Conservation (phyloP, 92 coral and sea anemone genomes). For the Zoanthus sociatus region DNA sequence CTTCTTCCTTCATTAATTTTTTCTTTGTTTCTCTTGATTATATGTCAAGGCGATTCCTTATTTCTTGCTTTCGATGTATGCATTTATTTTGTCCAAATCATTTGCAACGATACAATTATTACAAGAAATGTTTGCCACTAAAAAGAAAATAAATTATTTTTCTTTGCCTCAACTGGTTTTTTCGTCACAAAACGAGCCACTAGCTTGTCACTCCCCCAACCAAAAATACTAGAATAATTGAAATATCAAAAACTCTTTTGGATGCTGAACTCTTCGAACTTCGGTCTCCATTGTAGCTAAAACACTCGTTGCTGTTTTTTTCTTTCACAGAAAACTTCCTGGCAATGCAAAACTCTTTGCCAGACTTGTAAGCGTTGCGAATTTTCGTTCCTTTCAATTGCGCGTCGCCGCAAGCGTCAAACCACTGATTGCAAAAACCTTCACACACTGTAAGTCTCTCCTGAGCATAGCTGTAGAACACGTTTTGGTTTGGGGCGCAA, state of each 20-base stretch:
- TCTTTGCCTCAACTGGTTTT: not conserved
- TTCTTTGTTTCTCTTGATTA: no score
- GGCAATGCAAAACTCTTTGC: slow-evolving; percentile 88
- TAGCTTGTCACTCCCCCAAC: not conserved
- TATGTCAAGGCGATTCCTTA: no score
- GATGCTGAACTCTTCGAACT: slow-evolving; percentile 8
- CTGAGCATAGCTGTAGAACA: slow-evolving; percentile 68
- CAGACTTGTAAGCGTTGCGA: slow-evolving; percentile 68
- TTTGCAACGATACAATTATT: no score
- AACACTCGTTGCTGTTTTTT: slow-evolving; percentile 61
- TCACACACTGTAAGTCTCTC: slow-evolving; percentile 90
- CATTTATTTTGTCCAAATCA: no score
- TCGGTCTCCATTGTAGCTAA: slow-evolving; percentile 34
- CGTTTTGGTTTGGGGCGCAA: slow-evolving; percentile 91
- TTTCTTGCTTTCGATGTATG: no score
- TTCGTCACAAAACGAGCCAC: not conserved
- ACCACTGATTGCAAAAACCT: slow-evolving; percentile 81
- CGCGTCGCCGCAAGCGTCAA: slow-evolving; percentile 84
- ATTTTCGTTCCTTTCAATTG: slow-evolving; percentile 82
- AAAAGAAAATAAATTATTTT: not conserved
- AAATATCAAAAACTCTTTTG: not conserved
- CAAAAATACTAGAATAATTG: not conserved
- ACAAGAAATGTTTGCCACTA: not conserved
- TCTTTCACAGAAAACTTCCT: slow-evolving; percentile 78
- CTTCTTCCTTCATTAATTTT: no score